phyloP scores from a whole-genome alignment of 2,113 vertebrate genomes.

The Myodes glareolus region DNA sequence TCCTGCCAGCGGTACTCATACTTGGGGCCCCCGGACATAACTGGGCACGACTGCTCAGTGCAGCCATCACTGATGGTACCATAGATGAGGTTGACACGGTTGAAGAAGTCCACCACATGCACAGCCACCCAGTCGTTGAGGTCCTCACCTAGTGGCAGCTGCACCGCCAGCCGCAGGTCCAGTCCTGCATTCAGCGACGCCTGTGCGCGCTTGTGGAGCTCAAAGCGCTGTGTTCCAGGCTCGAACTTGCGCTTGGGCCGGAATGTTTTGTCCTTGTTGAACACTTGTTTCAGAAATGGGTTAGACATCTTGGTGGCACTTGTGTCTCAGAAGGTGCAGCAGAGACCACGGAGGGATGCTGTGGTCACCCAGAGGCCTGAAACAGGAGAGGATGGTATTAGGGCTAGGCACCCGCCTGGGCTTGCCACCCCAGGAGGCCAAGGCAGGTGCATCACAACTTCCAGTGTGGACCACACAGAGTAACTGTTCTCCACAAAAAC shows the following conservation, averaged over 20 bases:
- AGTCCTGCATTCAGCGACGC: constrained; percentile 96
- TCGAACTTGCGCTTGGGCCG: constrained; percentile 99
- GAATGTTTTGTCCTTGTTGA: constrained; percentile 99
- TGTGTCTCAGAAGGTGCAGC: neutral
- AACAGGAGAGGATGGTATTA: neutral
- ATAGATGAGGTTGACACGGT: constrained; percentile 99
- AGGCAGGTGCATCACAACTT: neutral
- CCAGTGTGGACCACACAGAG: neutral
- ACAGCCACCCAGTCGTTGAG: constrained; percentile 98
- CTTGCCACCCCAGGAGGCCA: neutral
- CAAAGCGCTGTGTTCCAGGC: constrained; percentile 96
- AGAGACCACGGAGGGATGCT: fast-evolving
- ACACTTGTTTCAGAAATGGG: constrained; percentile 96
- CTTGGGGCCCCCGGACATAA: constrained; percentile 97
- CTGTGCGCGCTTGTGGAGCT: constrained; percentile 98
- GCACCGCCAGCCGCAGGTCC: constrained; percentile 95
- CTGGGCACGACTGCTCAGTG: constrained; percentile 93
- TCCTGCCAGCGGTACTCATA: constrained; percentile 99
- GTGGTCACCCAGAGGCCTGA: constrained; percentile 58
- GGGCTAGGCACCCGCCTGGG: too few species aligned
- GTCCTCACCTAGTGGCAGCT: constrained; percentile 94
- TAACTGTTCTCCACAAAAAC: neutral
- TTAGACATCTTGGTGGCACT: constrained; percentile 88
- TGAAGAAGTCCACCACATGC: constrained; percentile 99
- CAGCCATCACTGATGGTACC: constrained; percentile 97